Conservation (phyloP, 2,113 vertebrate genomes). For the Psilopsiagon aurifrons region DNA sequence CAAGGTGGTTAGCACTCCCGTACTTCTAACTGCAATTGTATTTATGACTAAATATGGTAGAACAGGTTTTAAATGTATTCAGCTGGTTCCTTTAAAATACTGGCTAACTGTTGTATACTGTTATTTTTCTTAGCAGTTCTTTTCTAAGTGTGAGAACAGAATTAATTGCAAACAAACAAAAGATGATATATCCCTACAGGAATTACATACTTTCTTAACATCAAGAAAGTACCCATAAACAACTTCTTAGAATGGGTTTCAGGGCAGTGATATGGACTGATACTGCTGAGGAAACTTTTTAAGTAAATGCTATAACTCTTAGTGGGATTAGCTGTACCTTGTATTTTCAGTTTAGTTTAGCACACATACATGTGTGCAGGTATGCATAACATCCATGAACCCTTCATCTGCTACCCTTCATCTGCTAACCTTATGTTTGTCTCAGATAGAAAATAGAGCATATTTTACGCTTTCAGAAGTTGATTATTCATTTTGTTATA, state of each 20-base stretch:
- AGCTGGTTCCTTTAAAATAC: neutral
- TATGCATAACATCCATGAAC: neutral
- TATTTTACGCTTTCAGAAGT: neutral
- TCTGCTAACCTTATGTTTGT: neutral
- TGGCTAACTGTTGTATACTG: neutral
- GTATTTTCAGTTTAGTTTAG: neutral
- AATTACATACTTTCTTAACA: neutral
- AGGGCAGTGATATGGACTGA: neutral
- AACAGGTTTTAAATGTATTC: neutral
- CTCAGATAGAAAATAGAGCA: neutral
- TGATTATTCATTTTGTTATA: neutral
- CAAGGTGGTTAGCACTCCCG: neutral
- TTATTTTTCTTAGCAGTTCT: neutral
- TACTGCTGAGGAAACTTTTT: neutral
- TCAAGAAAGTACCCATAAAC: neutral
- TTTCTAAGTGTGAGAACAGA: neutral
- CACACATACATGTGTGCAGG: too few relatives aligned
- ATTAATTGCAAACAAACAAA: neutral
- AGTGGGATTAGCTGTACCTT: neutral
- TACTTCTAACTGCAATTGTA: neutral
- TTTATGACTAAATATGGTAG: neutral
- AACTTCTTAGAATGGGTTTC: neutral
- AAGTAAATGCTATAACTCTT: neutral
- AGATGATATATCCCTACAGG: neutral
- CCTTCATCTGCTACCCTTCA: neutral